A percentile compares a stretch with the other conserved stretches of the same genome.
Conservation (phyloP, 2,888 invertebrate genomes). For the Erpobdella octoculata region DNA sequence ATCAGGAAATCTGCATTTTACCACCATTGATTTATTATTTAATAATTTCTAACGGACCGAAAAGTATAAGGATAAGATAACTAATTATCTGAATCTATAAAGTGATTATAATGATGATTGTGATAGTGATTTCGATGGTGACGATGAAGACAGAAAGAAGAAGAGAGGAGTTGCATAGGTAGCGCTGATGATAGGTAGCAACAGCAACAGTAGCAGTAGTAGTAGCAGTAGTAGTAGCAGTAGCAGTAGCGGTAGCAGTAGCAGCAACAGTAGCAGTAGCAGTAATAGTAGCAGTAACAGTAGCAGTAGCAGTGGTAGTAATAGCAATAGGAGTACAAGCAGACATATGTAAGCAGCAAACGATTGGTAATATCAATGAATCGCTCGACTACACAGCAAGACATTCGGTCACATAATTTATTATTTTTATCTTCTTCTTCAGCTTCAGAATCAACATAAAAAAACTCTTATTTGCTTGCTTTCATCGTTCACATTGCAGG, state of each 20-base stretch:
- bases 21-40: neutral
- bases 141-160: neutral
- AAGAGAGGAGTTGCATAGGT: neutral
- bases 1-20: neutral
- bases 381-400: neutral
- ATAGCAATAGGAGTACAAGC: neutral
- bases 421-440: neutral
- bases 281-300: neutral
- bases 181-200: neutral
- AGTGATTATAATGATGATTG: neutral
- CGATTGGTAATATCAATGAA: neutral
- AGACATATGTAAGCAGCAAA: neutral
- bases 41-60: neutral
- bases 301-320: neutral
- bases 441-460: neutral
- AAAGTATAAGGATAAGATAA: no score
- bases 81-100: no score
- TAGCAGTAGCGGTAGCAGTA: no score
- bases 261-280: neutral
- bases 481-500: conserved; percentile 68
- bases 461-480: neutral
- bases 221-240: neutral
- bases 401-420: neutral
- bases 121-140: neutral
- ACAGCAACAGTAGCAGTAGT: neutral